A percentile compares a stretch with the other conserved stretches of the same genome.
These are phyloP conservation scores for Pao palembangensis DNA, from an alignment of 2,113 vertebrate genomes.

Conservation along the genomic window DNA sequence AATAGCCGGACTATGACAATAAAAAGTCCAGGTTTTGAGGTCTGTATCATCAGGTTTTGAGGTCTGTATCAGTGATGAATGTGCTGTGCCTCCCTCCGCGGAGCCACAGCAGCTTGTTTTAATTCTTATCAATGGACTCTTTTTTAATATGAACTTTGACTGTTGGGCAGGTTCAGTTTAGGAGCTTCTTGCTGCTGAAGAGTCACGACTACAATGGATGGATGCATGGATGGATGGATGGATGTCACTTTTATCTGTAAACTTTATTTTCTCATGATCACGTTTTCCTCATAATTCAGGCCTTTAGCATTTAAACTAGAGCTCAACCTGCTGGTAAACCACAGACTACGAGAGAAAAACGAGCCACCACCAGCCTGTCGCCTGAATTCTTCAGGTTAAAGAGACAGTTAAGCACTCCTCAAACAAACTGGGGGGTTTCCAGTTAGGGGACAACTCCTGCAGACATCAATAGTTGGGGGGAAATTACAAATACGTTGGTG, in stretches of 20 bases:
- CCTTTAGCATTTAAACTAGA: not conserved
- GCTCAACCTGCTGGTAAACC: conserved; percentile 14
- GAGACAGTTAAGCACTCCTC: not conserved
- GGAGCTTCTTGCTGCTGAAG: no score
- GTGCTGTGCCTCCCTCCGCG: not conserved
- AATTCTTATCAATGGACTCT: not conserved
- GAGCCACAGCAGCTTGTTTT: not conserved
- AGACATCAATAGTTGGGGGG: no score
- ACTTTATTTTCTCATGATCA: conserved; percentile 10
- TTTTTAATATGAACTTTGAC: no score
- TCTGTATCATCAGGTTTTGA: not conserved
- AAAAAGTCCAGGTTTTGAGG: not conserved
- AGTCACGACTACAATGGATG: no score
- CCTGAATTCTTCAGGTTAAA: not conserved
- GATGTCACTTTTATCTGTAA: not conserved
- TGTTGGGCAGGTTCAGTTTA: no score
- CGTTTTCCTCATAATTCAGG: no score
- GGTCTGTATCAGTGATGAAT: not conserved
- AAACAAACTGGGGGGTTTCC: not conserved
- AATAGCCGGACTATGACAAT: not conserved
- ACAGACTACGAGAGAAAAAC: conserved; percentile 34
- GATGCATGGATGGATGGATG: not conserved
- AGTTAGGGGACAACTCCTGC: no score
- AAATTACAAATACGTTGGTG: no score
- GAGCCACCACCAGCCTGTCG: no score